Percentiles rank a stretch among this genome's conserved stretches.
phyloP scores from a whole-genome alignment of 1,140 invertebrate species.

The Diplogasteroides magnus region DNA sequence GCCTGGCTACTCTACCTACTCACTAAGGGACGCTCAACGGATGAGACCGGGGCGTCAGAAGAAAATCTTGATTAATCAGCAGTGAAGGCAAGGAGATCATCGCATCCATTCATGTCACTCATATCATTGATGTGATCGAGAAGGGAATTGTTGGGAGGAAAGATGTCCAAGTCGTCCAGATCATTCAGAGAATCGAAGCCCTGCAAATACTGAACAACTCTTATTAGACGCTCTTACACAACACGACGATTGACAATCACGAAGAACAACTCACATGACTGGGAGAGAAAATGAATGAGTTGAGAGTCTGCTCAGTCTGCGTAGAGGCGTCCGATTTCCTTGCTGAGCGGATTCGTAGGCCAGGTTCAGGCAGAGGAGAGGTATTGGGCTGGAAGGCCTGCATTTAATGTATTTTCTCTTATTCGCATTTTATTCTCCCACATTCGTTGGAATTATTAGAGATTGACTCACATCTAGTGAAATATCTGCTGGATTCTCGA shows the following conservation, averaged over 20 bases:
- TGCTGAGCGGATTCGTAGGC: background rate
- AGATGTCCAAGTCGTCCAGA: background rate
- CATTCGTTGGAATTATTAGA: background rate
- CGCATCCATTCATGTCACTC: too few relatives aligned
- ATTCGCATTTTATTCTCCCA: background rate
- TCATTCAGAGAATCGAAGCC: background rate
- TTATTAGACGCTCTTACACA: too few relatives aligned
- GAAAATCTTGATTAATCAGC: too few relatives aligned
- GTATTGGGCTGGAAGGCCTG: background rate
- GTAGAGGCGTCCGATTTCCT: too few relatives aligned
- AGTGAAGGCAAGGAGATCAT: too few relatives aligned
- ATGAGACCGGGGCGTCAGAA: too few relatives aligned
- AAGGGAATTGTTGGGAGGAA: background rate
- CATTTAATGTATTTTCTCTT: background rate
- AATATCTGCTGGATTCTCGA: constrained; percentile 45
- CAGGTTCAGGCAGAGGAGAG: background rate
- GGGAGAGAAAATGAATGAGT: too few relatives aligned
- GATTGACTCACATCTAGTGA: constrained; percentile 29
- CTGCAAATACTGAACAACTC: background rate
- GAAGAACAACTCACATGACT: too few relatives aligned
- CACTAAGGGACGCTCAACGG: too few relatives aligned
- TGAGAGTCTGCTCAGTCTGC: too few relatives aligned
- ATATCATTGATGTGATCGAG: background rate
- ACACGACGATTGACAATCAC: too few relatives aligned
- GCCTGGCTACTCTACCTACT: too few relatives aligned